These are phyloP conservation scores for Matsumurasca onukii DNA, from an alignment of 1,140 invertebrate species.

Conservation along the genomic window DNA sequence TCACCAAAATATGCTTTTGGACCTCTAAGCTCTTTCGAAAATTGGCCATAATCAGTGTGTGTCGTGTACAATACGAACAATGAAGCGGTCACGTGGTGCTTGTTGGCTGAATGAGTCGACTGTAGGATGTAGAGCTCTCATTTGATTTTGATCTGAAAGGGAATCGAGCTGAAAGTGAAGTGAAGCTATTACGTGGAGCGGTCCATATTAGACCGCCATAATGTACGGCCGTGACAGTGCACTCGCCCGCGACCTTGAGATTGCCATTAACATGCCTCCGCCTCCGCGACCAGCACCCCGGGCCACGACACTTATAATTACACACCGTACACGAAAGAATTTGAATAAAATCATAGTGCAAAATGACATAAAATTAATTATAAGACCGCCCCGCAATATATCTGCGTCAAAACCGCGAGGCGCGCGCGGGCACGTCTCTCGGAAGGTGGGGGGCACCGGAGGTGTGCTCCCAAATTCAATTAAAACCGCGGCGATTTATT, in stretches of 20 bases:
- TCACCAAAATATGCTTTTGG: no score
- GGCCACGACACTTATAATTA: background rate
- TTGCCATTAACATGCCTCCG: constrained; percentile 7
- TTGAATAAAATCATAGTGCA: constrained; percentile 26
- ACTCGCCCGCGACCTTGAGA: constrained; percentile 1
- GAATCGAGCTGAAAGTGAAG: no score
- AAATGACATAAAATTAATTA: constrained; percentile 27
- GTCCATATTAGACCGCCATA: background rate
- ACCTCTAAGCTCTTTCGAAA: no score
- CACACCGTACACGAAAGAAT: constrained; percentile 22
- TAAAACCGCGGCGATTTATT: constrained; percentile 23
- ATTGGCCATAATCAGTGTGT: no score
- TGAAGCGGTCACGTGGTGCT: no score
- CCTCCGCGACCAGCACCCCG: constrained; percentile 2
- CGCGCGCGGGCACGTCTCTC: background rate
- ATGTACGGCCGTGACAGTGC: background rate
- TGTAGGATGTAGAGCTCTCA: no score
- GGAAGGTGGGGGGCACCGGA: background rate
- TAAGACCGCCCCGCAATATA: constrained; percentile 12
- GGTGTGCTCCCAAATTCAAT: constrained; percentile 23
- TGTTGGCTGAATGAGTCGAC: no score
- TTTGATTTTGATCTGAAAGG: no score
- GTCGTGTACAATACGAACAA: no score
- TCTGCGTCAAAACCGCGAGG: background rate
- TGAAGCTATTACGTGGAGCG: no score